Evolutionary conservation across 2,113 vertebrate genomes (phyloP).

Genomic region (Caretta caretta): DNA sequence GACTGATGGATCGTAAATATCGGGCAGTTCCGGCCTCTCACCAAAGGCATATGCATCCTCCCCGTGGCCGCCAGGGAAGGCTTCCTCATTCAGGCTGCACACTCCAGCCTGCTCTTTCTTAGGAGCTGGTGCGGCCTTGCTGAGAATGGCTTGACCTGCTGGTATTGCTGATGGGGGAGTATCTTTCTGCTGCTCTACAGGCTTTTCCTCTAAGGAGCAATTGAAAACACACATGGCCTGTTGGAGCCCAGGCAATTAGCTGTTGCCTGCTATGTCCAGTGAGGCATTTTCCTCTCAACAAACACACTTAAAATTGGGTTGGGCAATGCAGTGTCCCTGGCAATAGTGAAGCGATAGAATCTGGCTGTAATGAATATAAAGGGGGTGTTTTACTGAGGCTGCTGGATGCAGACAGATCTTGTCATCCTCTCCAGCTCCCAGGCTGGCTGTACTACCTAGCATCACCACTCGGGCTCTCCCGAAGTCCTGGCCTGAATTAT

Average conservation of each 20-base stretch:
- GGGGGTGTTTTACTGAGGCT: background rate
- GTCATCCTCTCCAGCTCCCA: background rate
- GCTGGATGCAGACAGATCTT: background rate
- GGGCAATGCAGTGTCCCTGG: background rate
- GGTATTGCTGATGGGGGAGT: background rate
- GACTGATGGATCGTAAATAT: background rate
- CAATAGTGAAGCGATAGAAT: background rate
- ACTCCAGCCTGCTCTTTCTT: background rate
- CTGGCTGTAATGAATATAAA: background rate
- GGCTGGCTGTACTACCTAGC: background rate
- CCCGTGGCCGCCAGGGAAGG: background rate
- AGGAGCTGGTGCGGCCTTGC: background rate
- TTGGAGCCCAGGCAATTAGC: background rate
- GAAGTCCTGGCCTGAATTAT: background rate
- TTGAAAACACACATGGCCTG: background rate
- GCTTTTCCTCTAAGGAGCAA: background rate
- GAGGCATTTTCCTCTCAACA: background rate
- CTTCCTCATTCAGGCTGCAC: background rate
- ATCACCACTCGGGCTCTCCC: background rate
- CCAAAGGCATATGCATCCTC: background rate
- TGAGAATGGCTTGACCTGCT: background rate
- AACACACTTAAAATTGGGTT: background rate
- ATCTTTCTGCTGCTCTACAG: background rate
- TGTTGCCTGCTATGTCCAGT: background rate
- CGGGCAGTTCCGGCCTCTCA: accelerated